phyloP scores from a whole-genome alignment of 1,140 invertebrate species.

The Lanistes nyassanus region DNA sequence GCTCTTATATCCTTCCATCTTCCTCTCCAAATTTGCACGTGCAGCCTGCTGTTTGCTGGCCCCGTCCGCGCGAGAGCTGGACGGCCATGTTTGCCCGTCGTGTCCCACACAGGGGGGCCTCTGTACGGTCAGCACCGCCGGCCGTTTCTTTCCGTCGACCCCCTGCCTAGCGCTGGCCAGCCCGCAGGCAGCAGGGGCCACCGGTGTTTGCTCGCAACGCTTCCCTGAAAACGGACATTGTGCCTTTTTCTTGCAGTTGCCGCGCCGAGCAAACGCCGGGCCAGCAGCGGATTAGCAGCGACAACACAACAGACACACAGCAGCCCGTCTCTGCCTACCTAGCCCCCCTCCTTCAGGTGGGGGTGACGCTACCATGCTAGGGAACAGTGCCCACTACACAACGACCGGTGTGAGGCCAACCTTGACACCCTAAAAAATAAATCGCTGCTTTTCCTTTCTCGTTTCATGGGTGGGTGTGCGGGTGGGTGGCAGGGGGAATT shows the following conservation, averaged over 20 bases:
- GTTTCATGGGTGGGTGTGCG: background rate
- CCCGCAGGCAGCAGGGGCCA: no score
- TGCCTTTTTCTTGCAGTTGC: conserved; percentile 9
- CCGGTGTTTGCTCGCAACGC: conserved; percentile 7
- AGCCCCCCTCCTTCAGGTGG: no score
- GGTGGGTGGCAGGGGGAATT: background rate
- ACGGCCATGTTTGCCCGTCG: background rate
- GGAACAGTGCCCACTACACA: no score
- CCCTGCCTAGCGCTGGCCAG: no score
- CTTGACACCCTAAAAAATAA: no score
- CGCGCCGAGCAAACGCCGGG: conserved; percentile 8
- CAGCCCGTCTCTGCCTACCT: background rate
- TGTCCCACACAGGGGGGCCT: conserved; percentile 10
- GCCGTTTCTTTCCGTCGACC: background rate
- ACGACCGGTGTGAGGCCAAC: no score
- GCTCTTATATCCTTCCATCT: conserved; percentile 27
- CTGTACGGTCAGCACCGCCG: conserved; percentile 1
- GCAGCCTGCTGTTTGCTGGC: conserved; percentile 13
- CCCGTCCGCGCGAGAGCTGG: conserved; percentile 18
- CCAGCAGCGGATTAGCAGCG: conserved; percentile 10
- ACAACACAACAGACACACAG: conserved; percentile 20
- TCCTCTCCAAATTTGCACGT: conserved; percentile 26
- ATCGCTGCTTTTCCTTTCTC: no score
- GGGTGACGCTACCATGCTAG: no score
- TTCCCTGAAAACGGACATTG: conserved; percentile 19